Base-by-base conservation (phyloP, 2,113 vertebrate species). In the Tetrao urogallus region DNA sequence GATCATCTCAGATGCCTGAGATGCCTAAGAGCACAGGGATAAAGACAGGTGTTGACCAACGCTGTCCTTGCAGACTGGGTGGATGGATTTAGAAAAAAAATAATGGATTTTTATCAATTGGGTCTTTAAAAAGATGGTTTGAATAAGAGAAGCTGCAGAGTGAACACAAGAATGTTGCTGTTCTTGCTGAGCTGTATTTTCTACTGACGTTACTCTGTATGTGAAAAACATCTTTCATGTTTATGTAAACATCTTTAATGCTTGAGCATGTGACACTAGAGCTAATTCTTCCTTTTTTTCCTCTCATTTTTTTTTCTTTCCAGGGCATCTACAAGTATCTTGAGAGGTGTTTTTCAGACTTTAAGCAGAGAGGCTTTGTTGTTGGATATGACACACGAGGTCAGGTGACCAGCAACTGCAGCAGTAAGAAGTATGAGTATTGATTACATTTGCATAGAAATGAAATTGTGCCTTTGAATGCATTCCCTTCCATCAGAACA, bases 351-450 rank as follows among this genome's bases (percentile, higher is more conserved):
- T 98, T 98, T 50, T 97, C 98, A 65, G 99, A 99, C 96, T 92
- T 99, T 67, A 95, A 97, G 93, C 98, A 98, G 93, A 98, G 98
- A 93, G 99, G 99, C 16, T 96, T 99, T 90, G 99, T 99, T 30
- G 96, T 99, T 52, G 99, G 99, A 6, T 99, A 98, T 82, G 99
- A 99, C 96, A 99, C 98, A 75, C 97, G 99, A 80, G 99, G 98
- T 47, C 99, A 99, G 96, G 97, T 98, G 90, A 98, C 98, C 86
- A 99, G 98, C 96, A 98, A 98, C 97, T 99, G 99, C 97, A 99
- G 98, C 97, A 99, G 99, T 94, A 97, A 98, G 94, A 97, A 99
- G 99, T 99, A 98, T 81, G 92, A 64, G 58, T 94, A 90, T 95
- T 81, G 85, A 95, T 90, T 95, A 88, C 64, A 61, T 64, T 80